A percentile compares a stretch with the other conserved stretches of the same genome.
phyloP scores from a whole-genome alignment of 1,140 invertebrate genomes.

The Agrilus planipennis region DNA sequence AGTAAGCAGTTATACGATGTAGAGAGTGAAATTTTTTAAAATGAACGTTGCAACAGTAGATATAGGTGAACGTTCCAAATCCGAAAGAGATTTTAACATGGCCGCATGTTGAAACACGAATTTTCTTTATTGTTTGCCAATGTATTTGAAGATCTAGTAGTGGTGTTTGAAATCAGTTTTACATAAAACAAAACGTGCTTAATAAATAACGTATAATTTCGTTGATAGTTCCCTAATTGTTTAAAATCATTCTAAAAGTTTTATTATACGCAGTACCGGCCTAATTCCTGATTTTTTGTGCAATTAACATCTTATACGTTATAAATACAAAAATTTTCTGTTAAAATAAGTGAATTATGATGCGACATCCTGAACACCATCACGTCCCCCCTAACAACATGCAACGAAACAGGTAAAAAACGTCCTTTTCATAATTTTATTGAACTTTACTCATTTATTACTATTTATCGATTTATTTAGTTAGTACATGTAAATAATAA shows the following conservation, averaged over 20 bases:
- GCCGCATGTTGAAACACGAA: slow-evolving; percentile 33
- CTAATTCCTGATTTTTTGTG: too few relatives aligned
- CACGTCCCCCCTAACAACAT: slow-evolving; percentile 30
- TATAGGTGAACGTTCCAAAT: too few relatives aligned
- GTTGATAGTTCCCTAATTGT: background rate
- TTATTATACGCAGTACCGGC: slow-evolving; percentile 1
- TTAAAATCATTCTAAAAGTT: background rate
- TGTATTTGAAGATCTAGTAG: slow-evolving; percentile 34
- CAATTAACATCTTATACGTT: too few relatives aligned
- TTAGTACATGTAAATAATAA: too few relatives aligned
- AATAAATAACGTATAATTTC: background rate
- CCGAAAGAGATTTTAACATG: slow-evolving; percentile 29
- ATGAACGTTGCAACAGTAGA: too few relatives aligned
- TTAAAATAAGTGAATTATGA: slow-evolving; percentile 11
- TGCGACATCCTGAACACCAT: slow-evolving; percentile 30
- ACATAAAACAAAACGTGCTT: slow-evolving; percentile 3
- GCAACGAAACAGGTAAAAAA: slow-evolving; percentile 24
- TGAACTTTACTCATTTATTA: background rate
- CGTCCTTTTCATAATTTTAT: background rate
- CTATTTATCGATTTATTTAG: too few relatives aligned
- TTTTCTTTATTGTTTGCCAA: slow-evolving; percentile 39
- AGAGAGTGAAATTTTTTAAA: too few relatives aligned
- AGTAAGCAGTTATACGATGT: too few relatives aligned
- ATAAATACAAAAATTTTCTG: too few relatives aligned
- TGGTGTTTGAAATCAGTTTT: slow-evolving; percentile 30